Evolutionary conservation across 2,888 invertebrate species (phyloP).

Genomic region (Cantharis flavilabris): DNA sequence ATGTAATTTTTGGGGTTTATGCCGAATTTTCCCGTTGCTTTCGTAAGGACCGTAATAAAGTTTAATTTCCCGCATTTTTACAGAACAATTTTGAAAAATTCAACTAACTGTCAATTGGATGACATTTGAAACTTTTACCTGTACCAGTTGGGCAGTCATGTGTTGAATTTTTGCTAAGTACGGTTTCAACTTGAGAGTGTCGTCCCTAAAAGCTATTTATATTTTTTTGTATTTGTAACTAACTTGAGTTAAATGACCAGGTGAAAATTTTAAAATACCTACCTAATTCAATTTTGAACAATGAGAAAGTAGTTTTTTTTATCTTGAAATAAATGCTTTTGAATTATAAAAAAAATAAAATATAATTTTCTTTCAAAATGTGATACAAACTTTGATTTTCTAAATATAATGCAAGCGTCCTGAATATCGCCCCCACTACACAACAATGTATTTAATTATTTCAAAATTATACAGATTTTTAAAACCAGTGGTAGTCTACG

Average conservation of each 20-base stretch:
- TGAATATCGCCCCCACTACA: conserved; percentile 49
- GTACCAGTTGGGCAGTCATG: background rate
- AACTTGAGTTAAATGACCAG: background rate
- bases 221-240: background rate
- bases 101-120: background rate
- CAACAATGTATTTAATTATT: conserved; percentile 45
- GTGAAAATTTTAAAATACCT: background rate
- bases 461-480: conserved; percentile 34
- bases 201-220: background rate
- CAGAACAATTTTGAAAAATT: background rate
- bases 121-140: background rate
- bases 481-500: conserved; percentile 32
- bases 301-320: background rate
- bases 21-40: background rate
- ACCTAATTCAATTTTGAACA: background rate
- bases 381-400: conserved; percentile 45
- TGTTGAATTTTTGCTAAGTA: background rate
- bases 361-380: conserved; percentile 43
- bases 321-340: background rate
- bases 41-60: background rate
- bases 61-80: background rate
- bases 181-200: background rate
- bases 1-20: background rate
- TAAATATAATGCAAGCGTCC: conserved; percentile 51
- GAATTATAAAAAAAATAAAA: background rate